Percentiles rank a stretch among this genome's conserved stretches.
Evolutionary conservation across 2,888 invertebrate species (phyloP).

Genomic region (Azorinus chamasolen): DNA sequence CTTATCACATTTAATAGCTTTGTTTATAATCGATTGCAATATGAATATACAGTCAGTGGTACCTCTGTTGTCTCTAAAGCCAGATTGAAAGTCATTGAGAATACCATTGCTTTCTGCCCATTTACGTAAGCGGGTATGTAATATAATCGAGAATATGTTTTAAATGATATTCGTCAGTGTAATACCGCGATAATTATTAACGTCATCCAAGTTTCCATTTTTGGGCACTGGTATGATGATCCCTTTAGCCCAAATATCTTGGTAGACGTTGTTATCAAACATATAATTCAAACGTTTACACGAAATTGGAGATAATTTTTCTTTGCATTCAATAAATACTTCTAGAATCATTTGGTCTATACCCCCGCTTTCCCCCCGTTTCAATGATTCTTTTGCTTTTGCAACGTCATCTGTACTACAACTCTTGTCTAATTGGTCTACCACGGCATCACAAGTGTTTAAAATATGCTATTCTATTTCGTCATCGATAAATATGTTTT

Average conservation of each 20-base stretch:
- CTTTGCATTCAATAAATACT: constrained; percentile 12
- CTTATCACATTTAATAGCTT: no score
- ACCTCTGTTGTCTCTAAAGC: constrained; percentile 17
- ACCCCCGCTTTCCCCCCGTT: constrained; percentile 6
- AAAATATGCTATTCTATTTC: no score
- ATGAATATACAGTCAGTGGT: no score
- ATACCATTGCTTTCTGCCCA: no score
- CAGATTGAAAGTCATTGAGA: constrained; percentile 21
- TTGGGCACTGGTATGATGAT: constrained; percentile 13
- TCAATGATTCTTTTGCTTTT: constrained; percentile 4
- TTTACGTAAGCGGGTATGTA: no score
- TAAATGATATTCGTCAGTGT: constrained; percentile 13
- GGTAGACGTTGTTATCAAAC: constrained; percentile 8
- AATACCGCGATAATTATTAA: no score
- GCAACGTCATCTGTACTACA: constrained; percentile 2
- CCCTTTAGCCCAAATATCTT: constrained; percentile 9
- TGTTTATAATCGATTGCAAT: background rate
- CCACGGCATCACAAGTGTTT: no score
- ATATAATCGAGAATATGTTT: constrained; percentile 3
- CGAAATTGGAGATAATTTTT: background rate
- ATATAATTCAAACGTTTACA: constrained; percentile 21
- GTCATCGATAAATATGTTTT: no score
- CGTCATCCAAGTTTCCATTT: no score
- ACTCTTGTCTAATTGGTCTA: no score
- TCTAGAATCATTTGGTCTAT: constrained; percentile 3